A percentile compares a stretch with the other conserved stretches of the same genome.
phyloP scores from a whole-genome alignment of 2,113 vertebrate species.

The Etheostoma spectabile region DNA sequence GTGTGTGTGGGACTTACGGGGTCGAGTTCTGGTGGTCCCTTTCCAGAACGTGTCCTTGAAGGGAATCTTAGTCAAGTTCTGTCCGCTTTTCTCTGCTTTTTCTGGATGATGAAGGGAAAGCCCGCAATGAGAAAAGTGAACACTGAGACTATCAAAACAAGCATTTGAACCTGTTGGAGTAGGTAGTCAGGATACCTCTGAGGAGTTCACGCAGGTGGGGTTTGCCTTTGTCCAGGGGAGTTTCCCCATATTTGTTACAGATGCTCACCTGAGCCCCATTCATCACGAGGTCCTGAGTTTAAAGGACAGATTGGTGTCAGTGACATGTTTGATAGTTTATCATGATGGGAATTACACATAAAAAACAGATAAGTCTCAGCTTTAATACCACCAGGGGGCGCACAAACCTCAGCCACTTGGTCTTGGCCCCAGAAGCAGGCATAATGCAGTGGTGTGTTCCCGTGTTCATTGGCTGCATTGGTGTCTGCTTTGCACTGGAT shows the following conservation, averaged over 20 bases:
- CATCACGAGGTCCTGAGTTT: slow-evolving; percentile 90
- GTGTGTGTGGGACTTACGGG: slow-evolving; percentile 86
- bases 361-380: not conserved
- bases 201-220: slow-evolving; percentile 89
- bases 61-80: slow-evolving; percentile 93
- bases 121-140: not conserved
- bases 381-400: slow-evolving; percentile 64
- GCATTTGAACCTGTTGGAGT: not conserved
- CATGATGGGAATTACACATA: not conserved
- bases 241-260: slow-evolving; percentile 96
- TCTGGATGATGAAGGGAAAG: slow-evolving; percentile 78
- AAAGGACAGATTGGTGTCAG: not conserved
- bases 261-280: slow-evolving; percentile 93
- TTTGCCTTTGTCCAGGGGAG: slow-evolving; percentile 95
- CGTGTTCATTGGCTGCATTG: slow-evolving; percentile 95
- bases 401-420: slow-evolving; percentile 92
- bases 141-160: not conserved
- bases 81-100: slow-evolving; percentile 95
- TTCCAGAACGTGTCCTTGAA: slow-evolving; percentile 99
- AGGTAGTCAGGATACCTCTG: slow-evolving; percentile 81
- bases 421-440: slow-evolving; percentile 99
- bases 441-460: slow-evolving; percentile 96
- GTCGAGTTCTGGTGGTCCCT: slow-evolving; percentile 97
- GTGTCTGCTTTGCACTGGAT: slow-evolving; percentile 97
- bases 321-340: not conserved